phyloP scores from a whole-genome alignment of 2,113 vertebrate genomes.

The Chrysemys picta region DNA sequence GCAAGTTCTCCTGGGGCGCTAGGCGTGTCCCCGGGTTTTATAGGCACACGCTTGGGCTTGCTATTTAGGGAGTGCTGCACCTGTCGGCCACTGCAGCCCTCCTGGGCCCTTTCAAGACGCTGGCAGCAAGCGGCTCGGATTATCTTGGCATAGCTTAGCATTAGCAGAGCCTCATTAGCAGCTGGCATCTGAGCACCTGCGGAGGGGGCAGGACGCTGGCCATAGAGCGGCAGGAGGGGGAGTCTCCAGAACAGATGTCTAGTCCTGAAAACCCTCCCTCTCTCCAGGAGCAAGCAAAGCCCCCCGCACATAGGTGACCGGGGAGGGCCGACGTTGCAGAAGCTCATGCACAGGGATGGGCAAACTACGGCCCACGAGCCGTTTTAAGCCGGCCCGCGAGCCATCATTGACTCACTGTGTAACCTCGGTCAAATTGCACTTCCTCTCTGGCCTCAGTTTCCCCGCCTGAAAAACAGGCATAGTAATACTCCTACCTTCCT shows the following conservation, averaged over 20 bases:
- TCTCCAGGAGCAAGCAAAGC: not conserved
- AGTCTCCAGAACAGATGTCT: too few species aligned
- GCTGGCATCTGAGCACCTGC: not conserved
- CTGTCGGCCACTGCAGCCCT: not conserved
- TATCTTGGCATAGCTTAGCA: not conserved
- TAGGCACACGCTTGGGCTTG: not conserved
- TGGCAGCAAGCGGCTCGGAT: not conserved
- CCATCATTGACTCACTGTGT: too few species aligned
- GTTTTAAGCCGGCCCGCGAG: too few species aligned
- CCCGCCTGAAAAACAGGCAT: too few species aligned
- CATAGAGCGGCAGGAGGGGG: too few species aligned
- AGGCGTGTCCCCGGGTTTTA: not conserved
- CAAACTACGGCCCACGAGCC: too few species aligned
- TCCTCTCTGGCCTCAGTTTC: too few species aligned
- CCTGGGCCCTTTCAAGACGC: not conserved
- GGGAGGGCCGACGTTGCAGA: not conserved
- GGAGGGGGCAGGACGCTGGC: not conserved
- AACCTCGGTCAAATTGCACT: too few species aligned
- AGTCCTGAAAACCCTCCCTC: not conserved
- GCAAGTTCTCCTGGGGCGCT: not conserved
- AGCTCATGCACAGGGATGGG: too few species aligned
- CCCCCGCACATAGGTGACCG: not conserved
- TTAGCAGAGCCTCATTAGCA: not conserved
- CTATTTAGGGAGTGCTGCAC: not conserved
- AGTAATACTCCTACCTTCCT: too few species aligned